Evolutionary conservation across 2,113 vertebrate genomes (phyloP), one percentile per base, ranked within the genome.

Genomic region (Oceanodroma tethys): DNA sequence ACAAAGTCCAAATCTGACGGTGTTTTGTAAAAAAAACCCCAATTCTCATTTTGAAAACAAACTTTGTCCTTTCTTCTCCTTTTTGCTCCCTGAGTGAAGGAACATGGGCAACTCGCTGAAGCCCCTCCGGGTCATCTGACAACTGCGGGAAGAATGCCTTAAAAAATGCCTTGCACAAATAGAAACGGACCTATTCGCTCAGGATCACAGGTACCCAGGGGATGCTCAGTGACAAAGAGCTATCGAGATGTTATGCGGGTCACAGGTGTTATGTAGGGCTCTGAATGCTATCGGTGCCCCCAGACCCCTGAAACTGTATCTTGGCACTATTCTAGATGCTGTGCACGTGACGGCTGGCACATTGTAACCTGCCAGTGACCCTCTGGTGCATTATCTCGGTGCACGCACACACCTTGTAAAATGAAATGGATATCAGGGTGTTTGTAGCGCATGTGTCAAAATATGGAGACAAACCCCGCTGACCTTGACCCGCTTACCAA

Each of bases 391-490:
- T 75, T 85, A 73, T 70, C 68, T 42, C 22, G 13, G 62, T 42
- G 84, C 89, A 67, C 1, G 1, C 73, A 79, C 36, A 52, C 88
- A 95, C 94, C 95, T 96, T 94, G 74, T 85, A 82, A 91, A 89
- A 66, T 30, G 74, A 96, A 96, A 95, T 90, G 58, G 78, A 70
- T 93, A 93, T n/a, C 65, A 23, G 81, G 36, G 78, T 93, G 86
- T 89, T 88, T 78, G 70, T 6, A 22, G 27, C 7, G 65, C 56
- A 3, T 52, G 70, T 89, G 88, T 89, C 86, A 93, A 79, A 93
- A 91, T 16, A 94, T 0, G 91, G 52, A 74, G 52, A n/a, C 59
- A 75, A 86, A 67, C 7, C 32, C 22, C 27, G 40, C 43, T 0
- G 27, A 90, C 62, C 76, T 34, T 56, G 45, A 72, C 32, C 42